phyloP scores from a whole-genome alignment of 2,888 invertebrate species.

The Microdon myrmicae region DNA sequence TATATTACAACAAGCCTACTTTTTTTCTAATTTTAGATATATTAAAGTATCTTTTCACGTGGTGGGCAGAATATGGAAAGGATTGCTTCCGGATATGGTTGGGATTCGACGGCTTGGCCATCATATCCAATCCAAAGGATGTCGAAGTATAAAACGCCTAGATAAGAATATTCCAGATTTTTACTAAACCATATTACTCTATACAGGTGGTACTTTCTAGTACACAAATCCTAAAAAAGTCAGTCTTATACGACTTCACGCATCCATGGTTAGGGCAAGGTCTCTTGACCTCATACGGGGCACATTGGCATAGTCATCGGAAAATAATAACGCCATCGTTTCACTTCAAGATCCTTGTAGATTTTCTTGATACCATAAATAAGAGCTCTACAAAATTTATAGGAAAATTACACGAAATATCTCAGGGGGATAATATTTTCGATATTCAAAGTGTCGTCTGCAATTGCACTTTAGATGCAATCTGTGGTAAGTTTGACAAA shows the following conservation, averaged over 20 bases:
- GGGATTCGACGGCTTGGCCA: conserved; percentile 53
- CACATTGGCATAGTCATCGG: conserved; percentile 68
- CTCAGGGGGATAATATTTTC: conserved; percentile 55
- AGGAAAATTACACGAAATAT: conserved; percentile 55
- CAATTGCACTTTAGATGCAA: conserved; percentile 68
- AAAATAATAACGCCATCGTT: conserved; percentile 69
- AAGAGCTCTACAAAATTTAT: conserved; percentile 68
- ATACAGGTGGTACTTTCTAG: conserved; percentile 61
- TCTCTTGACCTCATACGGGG: conserved; percentile 65
- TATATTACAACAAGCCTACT: too few species aligned
- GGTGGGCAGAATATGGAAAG: conserved; percentile 54
- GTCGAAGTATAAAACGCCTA: conserved; percentile 54
- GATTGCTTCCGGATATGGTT: conserved; percentile 56
- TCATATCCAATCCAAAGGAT: conserved; percentile 55
- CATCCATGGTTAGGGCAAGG: conserved; percentile 68
- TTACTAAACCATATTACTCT: background rate
- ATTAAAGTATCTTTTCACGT: conserved; percentile 55
- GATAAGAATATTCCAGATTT: background rate
- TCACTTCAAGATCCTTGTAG: conserved; percentile 69
- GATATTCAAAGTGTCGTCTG: conserved; percentile 69
- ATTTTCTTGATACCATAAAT: conserved; percentile 65
- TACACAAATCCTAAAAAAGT: conserved; percentile 67
- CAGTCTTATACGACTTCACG: conserved; percentile 64
- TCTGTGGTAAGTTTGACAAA: conserved; percentile 58
- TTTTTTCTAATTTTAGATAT: conserved; percentile 57